Evolutionary conservation across 2,113 vertebrate species (phyloP).

Genomic region (Lutjanus erythropterus): DNA sequence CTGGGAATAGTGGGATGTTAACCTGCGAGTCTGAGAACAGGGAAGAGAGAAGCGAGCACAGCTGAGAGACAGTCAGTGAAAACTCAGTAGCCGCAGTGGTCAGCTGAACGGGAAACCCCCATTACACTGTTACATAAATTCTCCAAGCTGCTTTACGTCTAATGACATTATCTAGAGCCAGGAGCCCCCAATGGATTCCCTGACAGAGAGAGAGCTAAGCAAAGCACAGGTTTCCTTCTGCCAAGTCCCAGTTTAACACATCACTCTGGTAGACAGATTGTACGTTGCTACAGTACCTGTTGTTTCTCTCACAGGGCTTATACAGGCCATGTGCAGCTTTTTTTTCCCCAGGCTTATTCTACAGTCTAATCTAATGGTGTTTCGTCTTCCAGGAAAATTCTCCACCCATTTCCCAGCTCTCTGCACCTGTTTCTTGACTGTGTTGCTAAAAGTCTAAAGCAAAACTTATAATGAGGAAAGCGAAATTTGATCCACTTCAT

Average conservation of each 20-base stretch:
- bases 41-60: neutral
- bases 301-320: slow-evolving; percentile 51
- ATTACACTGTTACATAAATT: slow-evolving; percentile 47
- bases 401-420: neutral
- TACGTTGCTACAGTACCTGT: slow-evolving; percentile 39
- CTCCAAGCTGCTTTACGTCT: slow-evolving; percentile 67
- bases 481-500: slow-evolving; percentile 24
- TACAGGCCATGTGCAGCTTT: slow-evolving; percentile 48
- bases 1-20: slow-evolving; percentile 5
- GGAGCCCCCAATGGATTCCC: slow-evolving; percentile 65
- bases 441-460: neutral
- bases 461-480: neutral
- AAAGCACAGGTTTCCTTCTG: slow-evolving; percentile 56
- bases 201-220: slow-evolving; percentile 36
- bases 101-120: slow-evolving; percentile 68
- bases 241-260: slow-evolving; percentile 68
- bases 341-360: slow-evolving; percentile 10
- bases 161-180: slow-evolving; percentile 74
- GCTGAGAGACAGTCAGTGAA: neutral
- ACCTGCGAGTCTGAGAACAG: slow-evolving; percentile 8
- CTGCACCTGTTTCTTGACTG: slow-evolving; percentile 3
- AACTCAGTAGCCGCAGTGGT: slow-evolving; percentile 11
- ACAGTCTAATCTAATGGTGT: slow-evolving; percentile 6
- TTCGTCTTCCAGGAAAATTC: slow-evolving; percentile 22
- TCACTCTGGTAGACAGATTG: slow-evolving; percentile 30